Percentiles rank a stretch among this genome's conserved stretches.
Evolutionary conservation across 1,140 invertebrate genomes (phyloP).

Genomic region (Calliphora vicina): DNA sequence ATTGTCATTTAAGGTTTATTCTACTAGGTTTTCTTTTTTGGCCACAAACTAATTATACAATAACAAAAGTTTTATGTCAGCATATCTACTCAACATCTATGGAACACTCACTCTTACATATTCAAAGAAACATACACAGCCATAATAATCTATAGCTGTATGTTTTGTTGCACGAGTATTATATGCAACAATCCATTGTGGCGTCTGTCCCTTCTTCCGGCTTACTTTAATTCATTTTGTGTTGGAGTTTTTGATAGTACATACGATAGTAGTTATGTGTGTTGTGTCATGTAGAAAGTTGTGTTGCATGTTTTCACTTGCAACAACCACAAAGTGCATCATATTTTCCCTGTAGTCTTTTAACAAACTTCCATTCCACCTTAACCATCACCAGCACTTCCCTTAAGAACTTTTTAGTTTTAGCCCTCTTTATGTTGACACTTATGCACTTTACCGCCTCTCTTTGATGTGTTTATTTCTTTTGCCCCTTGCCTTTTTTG

Average conservation of each 20-base stretch:
- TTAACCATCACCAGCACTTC: neutral
- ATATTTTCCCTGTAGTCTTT: neutral
- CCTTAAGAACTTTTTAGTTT: neutral
- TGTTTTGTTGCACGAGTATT: no score
- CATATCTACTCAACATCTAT: no score
- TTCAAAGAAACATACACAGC: no score
- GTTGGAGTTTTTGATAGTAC: no score
- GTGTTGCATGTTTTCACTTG: neutral
- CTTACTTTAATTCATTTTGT: no score
- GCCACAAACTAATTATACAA: conserved; percentile 26
- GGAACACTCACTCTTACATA: no score
- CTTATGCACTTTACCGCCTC: conserved; percentile 26
- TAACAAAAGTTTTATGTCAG: conserved; percentile 7
- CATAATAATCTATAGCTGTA: no score
- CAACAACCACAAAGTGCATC: neutral
- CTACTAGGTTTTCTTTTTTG: neutral
- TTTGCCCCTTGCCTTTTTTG: neutral
- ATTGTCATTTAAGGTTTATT: conserved; percentile 8
- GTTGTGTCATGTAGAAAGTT: no score
- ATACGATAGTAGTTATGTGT: no score
- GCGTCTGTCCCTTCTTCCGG: no score
- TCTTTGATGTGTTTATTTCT: neutral
- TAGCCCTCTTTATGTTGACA: conserved; percentile 7
- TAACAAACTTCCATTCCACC: neutral
- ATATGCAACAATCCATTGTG: no score